These are phyloP conservation scores for Anoncus sp. DNA, from an alignment of 2,888 invertebrate species.

Conservation along the genomic window DNA sequence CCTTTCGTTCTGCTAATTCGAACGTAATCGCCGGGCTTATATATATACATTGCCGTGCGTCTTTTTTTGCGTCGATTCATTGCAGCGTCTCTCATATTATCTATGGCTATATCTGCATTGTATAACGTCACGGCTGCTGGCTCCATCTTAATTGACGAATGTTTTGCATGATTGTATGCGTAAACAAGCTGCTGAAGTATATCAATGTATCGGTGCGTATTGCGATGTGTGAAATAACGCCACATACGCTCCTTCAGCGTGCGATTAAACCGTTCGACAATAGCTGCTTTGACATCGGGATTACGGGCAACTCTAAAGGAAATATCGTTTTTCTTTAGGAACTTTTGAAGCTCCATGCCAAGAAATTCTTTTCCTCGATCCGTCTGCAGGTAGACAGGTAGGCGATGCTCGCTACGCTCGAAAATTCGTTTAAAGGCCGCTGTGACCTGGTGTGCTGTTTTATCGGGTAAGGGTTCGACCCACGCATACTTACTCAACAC, in stretches of 20 bases:
- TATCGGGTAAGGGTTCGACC: conserved; percentile 67
- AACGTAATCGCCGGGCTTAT: too few species aligned
- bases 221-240: conserved; percentile 42
- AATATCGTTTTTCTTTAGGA: conserved; percentile 42
- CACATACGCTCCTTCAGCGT: conserved; percentile 70
- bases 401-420: too few species aligned
- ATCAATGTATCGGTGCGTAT: conserved; percentile 59
- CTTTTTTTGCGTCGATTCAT: too few species aligned
- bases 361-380: conserved; percentile 71
- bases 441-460: conserved; percentile 55
- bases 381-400: conserved; percentile 61
- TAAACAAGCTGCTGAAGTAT: too few species aligned
- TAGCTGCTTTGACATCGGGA: conserved; percentile 72
- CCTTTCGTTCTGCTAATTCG: too few species aligned
- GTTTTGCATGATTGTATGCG: too few species aligned
- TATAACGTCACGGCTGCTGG: too few species aligned
- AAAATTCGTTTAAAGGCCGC: conserved; percentile 26
- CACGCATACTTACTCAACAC: conserved; percentile 67
- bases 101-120: too few species aligned
- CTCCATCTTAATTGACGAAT: too few species aligned
- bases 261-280: conserved; percentile 75
- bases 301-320: conserved; percentile 62
- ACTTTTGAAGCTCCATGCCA: conserved; percentile 47
- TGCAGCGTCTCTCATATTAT: too few species aligned
- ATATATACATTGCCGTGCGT: too few species aligned